phyloP scores from a whole-genome alignment of 1,140 invertebrate species.

The Drosophila takahashii region DNA sequence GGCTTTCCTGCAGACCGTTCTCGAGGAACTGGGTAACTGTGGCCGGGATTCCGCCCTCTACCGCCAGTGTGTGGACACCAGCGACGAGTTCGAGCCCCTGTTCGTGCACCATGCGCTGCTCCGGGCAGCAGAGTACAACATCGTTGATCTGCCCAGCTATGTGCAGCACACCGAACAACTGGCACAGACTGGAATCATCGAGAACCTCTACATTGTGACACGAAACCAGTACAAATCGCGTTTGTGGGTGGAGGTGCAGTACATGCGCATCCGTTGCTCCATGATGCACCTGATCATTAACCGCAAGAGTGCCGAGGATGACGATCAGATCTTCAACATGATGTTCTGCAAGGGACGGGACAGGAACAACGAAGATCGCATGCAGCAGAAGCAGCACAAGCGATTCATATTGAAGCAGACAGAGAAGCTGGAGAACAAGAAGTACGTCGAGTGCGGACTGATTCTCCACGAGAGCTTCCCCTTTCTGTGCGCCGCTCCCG shows the following conservation, averaged over 20 bases:
- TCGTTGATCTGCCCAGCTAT: conserved; percentile 60
- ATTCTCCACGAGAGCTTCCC: conserved; percentile 74
- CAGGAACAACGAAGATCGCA: conserved; percentile 52
- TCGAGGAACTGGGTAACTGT: conserved; percentile 70
- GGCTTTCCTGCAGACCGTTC: conserved; percentile 61
- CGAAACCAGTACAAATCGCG: conserved; percentile 71
- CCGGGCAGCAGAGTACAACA: conserved; percentile 53
- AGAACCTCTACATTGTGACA: conserved; percentile 62
- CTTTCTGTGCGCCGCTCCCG: conserved; percentile 84
- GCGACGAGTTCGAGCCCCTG: conserved; percentile 74
- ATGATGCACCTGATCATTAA: conserved; percentile 73
- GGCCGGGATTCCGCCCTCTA: conserved; percentile 68
- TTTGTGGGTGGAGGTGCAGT: conserved; percentile 77
- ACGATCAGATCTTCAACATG: conserved; percentile 71
- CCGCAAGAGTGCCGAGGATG: conserved; percentile 61
- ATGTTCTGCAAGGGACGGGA: conserved; percentile 80
- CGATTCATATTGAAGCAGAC: conserved; percentile 84
- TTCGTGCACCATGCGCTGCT: conserved; percentile 74
- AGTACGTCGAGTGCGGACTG: conserved; percentile 79
- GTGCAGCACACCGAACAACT: conserved; percentile 71
- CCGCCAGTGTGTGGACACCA: conserved; percentile 66
- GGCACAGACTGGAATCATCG: conserved; percentile 65
- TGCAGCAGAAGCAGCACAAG: conserved; percentile 81
- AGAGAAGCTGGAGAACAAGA: conserved; percentile 80
- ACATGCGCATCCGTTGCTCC: conserved; percentile 80